These are phyloP conservation scores for Neoscelio sp. DNA, from an alignment of 2,888 invertebrate species.

Conservation along the genomic window DNA sequence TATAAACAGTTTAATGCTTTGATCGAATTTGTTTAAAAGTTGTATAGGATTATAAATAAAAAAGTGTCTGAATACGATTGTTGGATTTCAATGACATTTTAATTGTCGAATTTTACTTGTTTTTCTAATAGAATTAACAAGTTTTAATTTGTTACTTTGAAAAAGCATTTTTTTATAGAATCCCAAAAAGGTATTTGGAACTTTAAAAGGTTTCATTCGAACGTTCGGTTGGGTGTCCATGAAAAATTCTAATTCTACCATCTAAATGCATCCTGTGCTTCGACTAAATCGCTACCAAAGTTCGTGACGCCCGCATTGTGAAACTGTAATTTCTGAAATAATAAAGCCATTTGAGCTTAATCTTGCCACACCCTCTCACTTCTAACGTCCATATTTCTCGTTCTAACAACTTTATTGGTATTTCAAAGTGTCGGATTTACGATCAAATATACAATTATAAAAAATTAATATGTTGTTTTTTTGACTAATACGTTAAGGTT, in stretches of 20 bases:
- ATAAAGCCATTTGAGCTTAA: constrained; percentile 78
- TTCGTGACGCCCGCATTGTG: constrained; percentile 69
- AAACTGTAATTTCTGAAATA: constrained; percentile 74
- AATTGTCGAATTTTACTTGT: too few relatives aligned
- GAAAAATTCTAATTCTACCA: constrained; percentile 77
- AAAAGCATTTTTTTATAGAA: too few relatives aligned
- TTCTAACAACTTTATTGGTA: constrained; percentile 52
- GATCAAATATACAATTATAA: constrained; percentile 10
- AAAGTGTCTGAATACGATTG: too few relatives aligned
- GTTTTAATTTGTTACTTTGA: too few relatives aligned
- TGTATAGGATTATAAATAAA: too few relatives aligned
- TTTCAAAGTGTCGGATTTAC: constrained; percentile 32
- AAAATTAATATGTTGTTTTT: too few relatives aligned
- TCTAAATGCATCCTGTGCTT: constrained; percentile 78
- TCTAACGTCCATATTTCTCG: constrained; percentile 53
- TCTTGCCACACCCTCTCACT: constrained; percentile 64
- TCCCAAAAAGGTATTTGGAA: not conserved
- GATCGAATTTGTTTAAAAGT: too few relatives aligned
- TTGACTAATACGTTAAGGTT: too few relatives aligned
- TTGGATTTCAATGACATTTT: too few relatives aligned
- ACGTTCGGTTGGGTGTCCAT: constrained; percentile 60
- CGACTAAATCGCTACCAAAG: constrained; percentile 73
- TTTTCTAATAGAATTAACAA: too few relatives aligned
- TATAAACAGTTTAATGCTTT: too few relatives aligned
- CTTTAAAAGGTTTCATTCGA: constrained; percentile 3